Conservation (phyloP, 1,140 invertebrate species). For the Drosophila cardini region DNA sequence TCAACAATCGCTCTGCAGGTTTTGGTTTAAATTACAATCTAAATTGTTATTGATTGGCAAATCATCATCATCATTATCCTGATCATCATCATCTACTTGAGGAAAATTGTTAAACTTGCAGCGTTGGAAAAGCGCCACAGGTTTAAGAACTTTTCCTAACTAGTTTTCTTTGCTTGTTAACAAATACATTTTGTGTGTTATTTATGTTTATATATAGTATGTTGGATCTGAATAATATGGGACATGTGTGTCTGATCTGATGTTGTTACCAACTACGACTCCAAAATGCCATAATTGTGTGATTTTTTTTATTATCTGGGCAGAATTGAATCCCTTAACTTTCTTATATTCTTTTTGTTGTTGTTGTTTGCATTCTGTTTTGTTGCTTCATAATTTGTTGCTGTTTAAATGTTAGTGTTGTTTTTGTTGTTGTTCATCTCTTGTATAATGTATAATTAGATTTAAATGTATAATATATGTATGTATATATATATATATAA, state of each 20-base stretch:
- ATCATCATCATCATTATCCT: too few species aligned
- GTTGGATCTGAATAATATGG: background rate
- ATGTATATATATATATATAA: slow-evolving; percentile 48
- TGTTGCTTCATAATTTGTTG: slow-evolving; percentile 53
- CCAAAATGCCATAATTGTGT: background rate
- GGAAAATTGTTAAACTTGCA: slow-evolving; percentile 32
- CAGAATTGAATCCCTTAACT: background rate
- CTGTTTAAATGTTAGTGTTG: slow-evolving; percentile 37
- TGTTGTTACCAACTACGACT: background rate
- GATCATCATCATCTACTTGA: slow-evolving; percentile 8
- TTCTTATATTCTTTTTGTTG: slow-evolving; percentile 1
- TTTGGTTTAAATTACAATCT: slow-evolving; percentile 22
- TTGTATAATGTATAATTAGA: slow-evolving; percentile 67
- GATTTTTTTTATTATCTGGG: background rate
- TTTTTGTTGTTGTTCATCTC: slow-evolving; percentile 56
- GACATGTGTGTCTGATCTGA: background rate
- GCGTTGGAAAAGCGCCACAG: background rate
- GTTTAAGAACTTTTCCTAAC: slow-evolving; percentile 30
- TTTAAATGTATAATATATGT: slow-evolving; percentile 71
- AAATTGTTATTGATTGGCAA: slow-evolving; percentile 47
- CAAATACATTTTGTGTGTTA: slow-evolving; percentile 41
- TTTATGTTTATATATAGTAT: slow-evolving; percentile 12
- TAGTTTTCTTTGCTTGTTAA: slow-evolving; percentile 17
- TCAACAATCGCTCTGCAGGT: slow-evolving; percentile 65
- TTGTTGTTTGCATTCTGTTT: slow-evolving; percentile 27